Conservation (phyloP, 2,888 invertebrate species). For the Chouioia cunea region DNA sequence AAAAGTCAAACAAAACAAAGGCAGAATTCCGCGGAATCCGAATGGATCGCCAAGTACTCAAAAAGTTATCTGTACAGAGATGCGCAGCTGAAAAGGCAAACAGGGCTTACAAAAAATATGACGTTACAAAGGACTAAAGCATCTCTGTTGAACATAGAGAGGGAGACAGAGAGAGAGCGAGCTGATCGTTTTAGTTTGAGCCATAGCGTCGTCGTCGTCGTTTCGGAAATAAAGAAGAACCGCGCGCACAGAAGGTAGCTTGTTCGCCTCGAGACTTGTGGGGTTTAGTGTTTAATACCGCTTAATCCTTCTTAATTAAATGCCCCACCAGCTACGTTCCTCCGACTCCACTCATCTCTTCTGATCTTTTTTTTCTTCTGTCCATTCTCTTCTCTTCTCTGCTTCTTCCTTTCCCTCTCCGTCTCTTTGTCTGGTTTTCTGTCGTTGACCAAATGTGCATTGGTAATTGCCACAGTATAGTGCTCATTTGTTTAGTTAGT, state of each 20-base stretch:
- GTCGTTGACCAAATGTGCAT: not conserved
- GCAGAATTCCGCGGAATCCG: no score
- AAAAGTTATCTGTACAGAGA: slow-evolving; percentile 11
- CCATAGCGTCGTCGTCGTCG: slow-evolving; percentile 38
- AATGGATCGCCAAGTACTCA: no score
- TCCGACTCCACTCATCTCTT: slow-evolving; percentile 33
- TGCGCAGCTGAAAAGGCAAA: slow-evolving; percentile 23
- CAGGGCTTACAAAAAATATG: slow-evolving; percentile 25
- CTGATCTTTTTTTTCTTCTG: slow-evolving; percentile 27
- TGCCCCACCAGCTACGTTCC: slow-evolving; percentile 47
- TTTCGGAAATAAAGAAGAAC: slow-evolving; percentile 36
- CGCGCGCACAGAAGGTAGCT: slow-evolving; percentile 44
- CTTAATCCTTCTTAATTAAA: slow-evolving; percentile 66
- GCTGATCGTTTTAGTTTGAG: slow-evolving; percentile 57
- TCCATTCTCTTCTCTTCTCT: not conserved
- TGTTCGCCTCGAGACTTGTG: slow-evolving; percentile 50
- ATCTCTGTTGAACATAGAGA: slow-evolving; percentile 10
- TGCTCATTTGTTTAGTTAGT: no score
- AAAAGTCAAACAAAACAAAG: no score
- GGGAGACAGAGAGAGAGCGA: slow-evolving; percentile 52
- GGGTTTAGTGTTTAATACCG: slow-evolving; percentile 56
- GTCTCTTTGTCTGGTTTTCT: not conserved
- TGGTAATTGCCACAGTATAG: no score
- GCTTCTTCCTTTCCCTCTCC: slow-evolving; percentile 3
- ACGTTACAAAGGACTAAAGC: slow-evolving; percentile 31